phyloP scores from a whole-genome alignment of 2,797 vertebrate genomes.

The Oreortyx pictus region DNA sequence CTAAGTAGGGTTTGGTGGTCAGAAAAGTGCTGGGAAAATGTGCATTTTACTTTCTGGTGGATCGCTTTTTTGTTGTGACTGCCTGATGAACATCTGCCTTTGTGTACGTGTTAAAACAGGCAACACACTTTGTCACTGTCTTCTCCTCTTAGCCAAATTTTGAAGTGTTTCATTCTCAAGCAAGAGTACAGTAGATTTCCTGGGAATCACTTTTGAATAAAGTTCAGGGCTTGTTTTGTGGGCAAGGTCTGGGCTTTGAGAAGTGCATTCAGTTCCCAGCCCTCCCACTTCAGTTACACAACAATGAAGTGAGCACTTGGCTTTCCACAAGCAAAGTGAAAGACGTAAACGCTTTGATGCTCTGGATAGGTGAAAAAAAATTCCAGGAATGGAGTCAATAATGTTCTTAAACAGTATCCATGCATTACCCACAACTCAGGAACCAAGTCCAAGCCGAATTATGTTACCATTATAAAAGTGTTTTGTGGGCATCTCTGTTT shows the following conservation, averaged over 20 bases:
- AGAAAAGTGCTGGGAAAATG: background rate
- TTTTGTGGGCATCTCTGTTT: background rate
- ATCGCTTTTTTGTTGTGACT: background rate
- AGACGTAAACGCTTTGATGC: background rate
- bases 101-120: background rate
- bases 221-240: background rate
- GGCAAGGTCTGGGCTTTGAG: background rate
- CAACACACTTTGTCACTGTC: background rate
- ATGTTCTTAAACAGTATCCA: background rate
- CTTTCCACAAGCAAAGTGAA: background rate
- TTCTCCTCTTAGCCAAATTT: background rate
- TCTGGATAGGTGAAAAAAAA: background rate
- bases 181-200: background rate
- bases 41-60: fast-evolving
- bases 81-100: background rate
- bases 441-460: background rate
- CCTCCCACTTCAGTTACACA: background rate
- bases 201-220: background rate
- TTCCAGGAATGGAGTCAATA: background rate
- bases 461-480: background rate
- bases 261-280: background rate
- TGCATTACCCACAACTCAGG: background rate
- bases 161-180: background rate
- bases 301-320: background rate
- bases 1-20: background rate